These are phyloP conservation scores for Saiga tatarica DNA, from an alignment of 2,113 vertebrate genomes.

Conservation along the genomic window DNA sequence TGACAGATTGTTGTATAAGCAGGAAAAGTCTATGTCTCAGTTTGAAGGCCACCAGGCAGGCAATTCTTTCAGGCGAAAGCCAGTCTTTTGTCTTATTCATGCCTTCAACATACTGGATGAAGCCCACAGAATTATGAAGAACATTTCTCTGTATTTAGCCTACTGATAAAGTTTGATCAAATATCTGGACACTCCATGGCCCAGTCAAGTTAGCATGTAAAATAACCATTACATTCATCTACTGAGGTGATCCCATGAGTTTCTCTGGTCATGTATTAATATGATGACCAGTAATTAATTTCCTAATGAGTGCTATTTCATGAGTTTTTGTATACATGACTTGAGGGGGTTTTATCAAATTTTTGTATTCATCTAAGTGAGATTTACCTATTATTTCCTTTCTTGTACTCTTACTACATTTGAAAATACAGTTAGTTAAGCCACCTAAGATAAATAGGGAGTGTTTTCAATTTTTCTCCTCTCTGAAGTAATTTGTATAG, in stretches of 20 bases:
- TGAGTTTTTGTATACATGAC: not conserved
- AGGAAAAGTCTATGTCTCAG: not conserved
- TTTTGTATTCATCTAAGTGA: not conserved
- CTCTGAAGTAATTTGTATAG: not conserved
- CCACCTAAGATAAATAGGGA: not conserved
- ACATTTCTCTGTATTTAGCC: not conserved
- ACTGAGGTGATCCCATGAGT: not conserved
- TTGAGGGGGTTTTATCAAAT: not conserved
- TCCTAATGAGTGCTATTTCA: not conserved
- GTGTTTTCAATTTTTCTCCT: not conserved
- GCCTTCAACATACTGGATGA: not conserved
- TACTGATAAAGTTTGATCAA: not conserved
- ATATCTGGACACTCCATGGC: not conserved
- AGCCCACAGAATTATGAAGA: not conserved
- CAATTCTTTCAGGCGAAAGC: not conserved
- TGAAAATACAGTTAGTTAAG: not conserved
- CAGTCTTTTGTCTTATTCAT: not conserved
- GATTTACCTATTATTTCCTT: not conserved
- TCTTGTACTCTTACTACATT: not conserved
- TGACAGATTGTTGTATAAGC: not conserved
- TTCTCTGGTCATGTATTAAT: not conserved
- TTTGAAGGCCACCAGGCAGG: not conserved
- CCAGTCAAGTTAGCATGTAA: not conserved
- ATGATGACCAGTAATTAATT: not conserved
- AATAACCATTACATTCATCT: not conserved